A percentile compares a stretch with the other conserved stretches of the same genome.
Evolutionary conservation across 2,888 invertebrate genomes (phyloP).

Genomic region (Leptinotarsa juncta): DNA sequence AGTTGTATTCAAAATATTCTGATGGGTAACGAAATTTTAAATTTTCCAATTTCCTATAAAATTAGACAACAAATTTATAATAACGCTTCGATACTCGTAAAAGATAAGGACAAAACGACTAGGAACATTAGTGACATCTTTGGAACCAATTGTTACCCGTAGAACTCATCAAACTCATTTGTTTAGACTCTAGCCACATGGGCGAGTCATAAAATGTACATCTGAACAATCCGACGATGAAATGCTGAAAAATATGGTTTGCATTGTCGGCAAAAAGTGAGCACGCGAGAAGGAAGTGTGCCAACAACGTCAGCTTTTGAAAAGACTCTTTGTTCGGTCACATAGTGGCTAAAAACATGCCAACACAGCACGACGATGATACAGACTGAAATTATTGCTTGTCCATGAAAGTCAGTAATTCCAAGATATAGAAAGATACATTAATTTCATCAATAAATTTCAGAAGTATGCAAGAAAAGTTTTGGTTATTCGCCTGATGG

Average conservation of each 20-base stretch:
- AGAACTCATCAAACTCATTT: conserved; percentile 6
- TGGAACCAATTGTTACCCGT: not conserved
- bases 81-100: no score
- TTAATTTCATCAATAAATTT: no score
- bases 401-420: no score
- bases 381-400: not conserved
- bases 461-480: no score
- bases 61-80: no score
- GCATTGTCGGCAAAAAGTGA: conserved; percentile 13
- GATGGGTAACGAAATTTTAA: no score
- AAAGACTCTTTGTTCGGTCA: conserved; percentile 9
- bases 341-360: conserved; percentile 11
- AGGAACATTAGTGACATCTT: not conserved
- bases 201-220: not conserved
- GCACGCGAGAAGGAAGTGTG: conserved; percentile 2
- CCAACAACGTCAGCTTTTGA: conserved; percentile 9
- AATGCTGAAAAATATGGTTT: conserved; percentile 15
- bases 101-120: not conserved
- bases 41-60: no score
- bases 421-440: no score
- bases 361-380: not conserved
- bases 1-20: no score
- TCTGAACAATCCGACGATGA: not conserved
- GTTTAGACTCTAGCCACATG: conserved; percentile 4
- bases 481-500: no score